Base-by-base conservation (phyloP, 2,888 invertebrate species). In the Adela reaumurella region DNA sequence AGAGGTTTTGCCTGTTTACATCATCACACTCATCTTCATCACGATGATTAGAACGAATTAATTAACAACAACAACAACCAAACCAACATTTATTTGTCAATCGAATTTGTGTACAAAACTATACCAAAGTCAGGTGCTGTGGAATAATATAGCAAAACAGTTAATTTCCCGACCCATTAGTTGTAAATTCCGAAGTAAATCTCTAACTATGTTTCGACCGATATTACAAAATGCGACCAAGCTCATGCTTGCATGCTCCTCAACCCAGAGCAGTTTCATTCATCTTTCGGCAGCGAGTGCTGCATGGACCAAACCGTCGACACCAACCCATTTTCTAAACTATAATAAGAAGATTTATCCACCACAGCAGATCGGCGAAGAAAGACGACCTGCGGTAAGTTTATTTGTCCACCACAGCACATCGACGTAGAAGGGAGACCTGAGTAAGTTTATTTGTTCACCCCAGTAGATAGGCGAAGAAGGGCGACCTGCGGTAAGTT, bases 371-470 rank as follows among this genome's bases (percentile, higher is more conserved):
- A 79, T 82, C 14, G 84, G 82, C 2, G 93, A 94, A 65, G 84
- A 86, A 62, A 83, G 82, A 35, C 81, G 95, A 63, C 92, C 91
- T 46, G 94, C 94, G 17, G 96, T 96, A 82, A 85, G 86, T 81
- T 50, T 46, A 17, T 46, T 28, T 42, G 24, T n/a, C n/a, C n/a
- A n/a, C n/a, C n/a, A n/a, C n/a, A n/a, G n/a, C n/a, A n/a, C n/a
- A n/a, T n/a, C n/a, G n/a, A n/a, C n/a, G n/a, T n/a, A n/a, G n/a
- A n/a, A n/a, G n/a, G n/a, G n/a, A 50, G 57, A 63, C 16, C 72
- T 87, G 55, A 97, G 96, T 68, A 83, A 89, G 49, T 84, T 82
- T 58, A 77, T 94, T 6, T 94, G 85, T 73, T 90, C 93, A 17
- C 92, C 94, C 19, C 91, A 90, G 69, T 61, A 72, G 53, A 79